phyloP scores from a whole-genome alignment of 92 coral and sea anemone genomes.

The Scolanthus callimorphus region DNA sequence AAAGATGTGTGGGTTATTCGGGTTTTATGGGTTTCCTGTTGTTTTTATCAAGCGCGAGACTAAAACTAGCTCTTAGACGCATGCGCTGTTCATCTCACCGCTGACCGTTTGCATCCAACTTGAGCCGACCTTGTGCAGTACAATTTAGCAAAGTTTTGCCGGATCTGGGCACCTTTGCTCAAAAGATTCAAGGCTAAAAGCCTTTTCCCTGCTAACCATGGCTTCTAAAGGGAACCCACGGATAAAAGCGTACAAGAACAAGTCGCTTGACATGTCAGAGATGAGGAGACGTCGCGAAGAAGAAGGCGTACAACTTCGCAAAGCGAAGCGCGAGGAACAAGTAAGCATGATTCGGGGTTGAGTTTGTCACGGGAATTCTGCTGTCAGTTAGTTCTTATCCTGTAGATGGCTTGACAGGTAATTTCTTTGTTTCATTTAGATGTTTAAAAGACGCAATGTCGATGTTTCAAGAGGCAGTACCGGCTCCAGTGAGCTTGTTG shows the following conservation, averaged over 20 bases:
- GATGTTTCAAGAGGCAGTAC: constrained; percentile 45
- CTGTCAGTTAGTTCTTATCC: too few relatives aligned
- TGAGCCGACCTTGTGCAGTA: background rate
- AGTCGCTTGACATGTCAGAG: constrained; percentile 87
- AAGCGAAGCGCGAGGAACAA: constrained; percentile 97
- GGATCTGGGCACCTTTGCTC: constrained; percentile 40
- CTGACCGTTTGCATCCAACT: background rate
- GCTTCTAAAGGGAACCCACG: constrained; percentile 85
- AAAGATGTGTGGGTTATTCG: too few relatives aligned
- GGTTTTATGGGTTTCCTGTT: too few relatives aligned
- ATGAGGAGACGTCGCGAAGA: constrained; percentile 99
- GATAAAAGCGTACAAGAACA: constrained; percentile 95
- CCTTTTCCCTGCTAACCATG: constrained; percentile 52
- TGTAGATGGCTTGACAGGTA: too few relatives aligned
- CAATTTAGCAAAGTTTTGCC: background rate
- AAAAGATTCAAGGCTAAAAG: constrained; percentile 22
- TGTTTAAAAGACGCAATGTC: constrained; percentile 96
- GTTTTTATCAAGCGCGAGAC: too few relatives aligned
- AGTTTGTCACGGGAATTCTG: too few relatives aligned
- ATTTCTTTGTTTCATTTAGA: too few relatives aligned
- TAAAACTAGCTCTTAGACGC: too few relatives aligned
- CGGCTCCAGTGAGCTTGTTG: constrained; percentile 71
- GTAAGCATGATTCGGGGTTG: constrained; percentile 35
- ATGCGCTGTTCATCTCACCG: too few relatives aligned
- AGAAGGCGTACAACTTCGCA: constrained; percentile 98